Evolutionary conservation across 64 coral and sea anemone genomes (phyloP), one percentile per base, ranked within the genome.

Genomic region (Astreopora myriophthalma): DNA sequence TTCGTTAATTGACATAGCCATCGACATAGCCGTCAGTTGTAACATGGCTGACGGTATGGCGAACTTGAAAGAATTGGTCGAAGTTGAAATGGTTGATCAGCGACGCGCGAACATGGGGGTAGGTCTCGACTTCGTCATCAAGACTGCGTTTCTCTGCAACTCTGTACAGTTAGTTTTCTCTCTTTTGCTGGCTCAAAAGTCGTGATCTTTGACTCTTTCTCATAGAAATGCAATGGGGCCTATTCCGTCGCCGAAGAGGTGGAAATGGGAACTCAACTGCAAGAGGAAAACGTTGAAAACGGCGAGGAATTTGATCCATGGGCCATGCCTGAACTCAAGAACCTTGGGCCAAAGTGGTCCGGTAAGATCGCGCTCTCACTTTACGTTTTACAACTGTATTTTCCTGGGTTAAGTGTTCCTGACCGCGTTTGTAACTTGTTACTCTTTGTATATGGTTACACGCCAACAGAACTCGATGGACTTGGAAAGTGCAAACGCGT

Each of bases 281-380:
- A 37, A 7, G 44, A 26, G 2, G 29, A 27, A 5, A 76, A 81
- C 22, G 0, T 3, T 3, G 69, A 46, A 8, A 27, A 6, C 0
- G 48, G 36, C 19, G 95, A 96, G 31, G 95, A 93, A 31, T 97
- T 94, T 55, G 95, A 97, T 64, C 95, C 95, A 7, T 97, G 95
- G 95, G 95, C 95, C 75, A 87, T 97, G 74, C 95, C 95, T 22
- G 92, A 89, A 79, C 82, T 97, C 40, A 66, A 97, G 73, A 70
- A 78, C 19, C 20, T 40, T 85, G 95, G 95, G 19, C 95, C 87
- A 8, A 90, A 97, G 87, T 97, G 95, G 95, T 72, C 88, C 49
- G 95, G 95, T 97, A 80, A 94, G 72, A 27, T 29, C 6, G 31
- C 29, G 55, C n/a, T 48, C 8, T 1, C 13, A 39, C 31, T 75